Evolutionary conservation across 2,888 invertebrate species (phyloP).

Genomic region (Galerucella calmariensis): DNA sequence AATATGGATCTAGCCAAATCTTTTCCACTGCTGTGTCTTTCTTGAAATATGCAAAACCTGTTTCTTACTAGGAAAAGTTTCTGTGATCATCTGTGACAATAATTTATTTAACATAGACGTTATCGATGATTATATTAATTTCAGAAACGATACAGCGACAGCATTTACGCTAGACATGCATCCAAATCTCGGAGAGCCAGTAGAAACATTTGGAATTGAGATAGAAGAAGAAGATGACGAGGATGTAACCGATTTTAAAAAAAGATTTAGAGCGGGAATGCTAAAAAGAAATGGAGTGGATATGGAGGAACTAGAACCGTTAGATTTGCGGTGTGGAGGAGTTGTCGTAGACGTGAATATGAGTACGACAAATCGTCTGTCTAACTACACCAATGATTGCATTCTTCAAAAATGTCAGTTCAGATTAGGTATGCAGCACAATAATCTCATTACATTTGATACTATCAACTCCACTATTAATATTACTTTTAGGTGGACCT

Average conservation of each 20-base stretch:
- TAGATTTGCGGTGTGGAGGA: conserved; percentile 81
- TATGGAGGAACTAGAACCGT: conserved; percentile 77
- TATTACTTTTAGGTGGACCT: conserved; percentile 70
- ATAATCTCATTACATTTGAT: background rate
- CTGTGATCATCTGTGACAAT: no score
- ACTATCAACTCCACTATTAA: no score
- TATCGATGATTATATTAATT: conserved; percentile 30
- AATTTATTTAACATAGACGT: no score
- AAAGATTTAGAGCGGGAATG: conserved; percentile 75
- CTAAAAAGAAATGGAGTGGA: conserved; percentile 76
- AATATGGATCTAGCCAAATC: no score
- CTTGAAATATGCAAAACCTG: no score
- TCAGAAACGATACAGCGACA: conserved; percentile 52
- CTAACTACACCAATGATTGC: conserved; percentile 74
- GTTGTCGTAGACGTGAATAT: conserved; percentile 76
- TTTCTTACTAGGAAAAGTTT: no score
- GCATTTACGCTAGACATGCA: conserved; percentile 71
- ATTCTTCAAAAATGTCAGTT: conserved; percentile 84
- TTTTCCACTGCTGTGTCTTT: no score
- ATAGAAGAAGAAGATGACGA: conserved; percentile 81
- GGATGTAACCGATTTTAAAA: conserved; percentile 78
- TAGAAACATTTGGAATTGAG: conserved; percentile 81
- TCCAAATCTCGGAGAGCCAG: conserved; percentile 78
- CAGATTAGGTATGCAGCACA: conserved; percentile 62
- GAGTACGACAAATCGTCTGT: conserved; percentile 70